Percentiles rank a stretch among this genome's conserved stretches.
Conservation (phyloP, 2,113 vertebrate species). For the Rhabdornis inornatus region DNA sequence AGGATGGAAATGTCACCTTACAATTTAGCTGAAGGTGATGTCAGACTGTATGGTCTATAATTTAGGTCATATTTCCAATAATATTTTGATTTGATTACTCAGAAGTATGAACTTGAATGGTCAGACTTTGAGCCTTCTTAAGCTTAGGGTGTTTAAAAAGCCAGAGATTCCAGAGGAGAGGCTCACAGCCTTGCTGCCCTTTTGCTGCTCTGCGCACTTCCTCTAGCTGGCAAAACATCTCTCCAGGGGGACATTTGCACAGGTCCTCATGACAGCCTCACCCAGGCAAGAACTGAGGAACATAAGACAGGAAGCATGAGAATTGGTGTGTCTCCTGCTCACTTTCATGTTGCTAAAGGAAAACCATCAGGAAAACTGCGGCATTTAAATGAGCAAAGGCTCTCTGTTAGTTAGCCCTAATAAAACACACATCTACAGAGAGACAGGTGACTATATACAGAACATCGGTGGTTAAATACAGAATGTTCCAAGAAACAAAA, state of each 20-base stretch:
- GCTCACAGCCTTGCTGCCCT: background rate
- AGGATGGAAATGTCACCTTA: constrained; percentile 15
- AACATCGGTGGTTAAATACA: background rate
- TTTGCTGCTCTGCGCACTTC: background rate
- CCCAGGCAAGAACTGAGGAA: background rate
- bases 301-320: background rate
- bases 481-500: background rate
- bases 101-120: background rate
- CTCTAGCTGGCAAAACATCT: background rate
- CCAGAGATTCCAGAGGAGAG: background rate
- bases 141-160: background rate
- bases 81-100: background rate
- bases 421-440: background rate
- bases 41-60: background rate
- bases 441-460: background rate
- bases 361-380: background rate
- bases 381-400: background rate
- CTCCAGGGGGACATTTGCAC: rapidly evolving
- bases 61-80: constrained; percentile 15
- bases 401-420: background rate
- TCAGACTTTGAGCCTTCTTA: background rate
- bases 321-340: background rate
- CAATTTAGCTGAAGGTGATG: background rate
- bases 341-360: rapidly evolving
- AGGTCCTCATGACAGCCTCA: background rate